A percentile compares a stretch with the other conserved stretches of the same genome.
Conservation (phyloP, 2,113 vertebrate species). For the Paracanthobrama guichenoti region DNA sequence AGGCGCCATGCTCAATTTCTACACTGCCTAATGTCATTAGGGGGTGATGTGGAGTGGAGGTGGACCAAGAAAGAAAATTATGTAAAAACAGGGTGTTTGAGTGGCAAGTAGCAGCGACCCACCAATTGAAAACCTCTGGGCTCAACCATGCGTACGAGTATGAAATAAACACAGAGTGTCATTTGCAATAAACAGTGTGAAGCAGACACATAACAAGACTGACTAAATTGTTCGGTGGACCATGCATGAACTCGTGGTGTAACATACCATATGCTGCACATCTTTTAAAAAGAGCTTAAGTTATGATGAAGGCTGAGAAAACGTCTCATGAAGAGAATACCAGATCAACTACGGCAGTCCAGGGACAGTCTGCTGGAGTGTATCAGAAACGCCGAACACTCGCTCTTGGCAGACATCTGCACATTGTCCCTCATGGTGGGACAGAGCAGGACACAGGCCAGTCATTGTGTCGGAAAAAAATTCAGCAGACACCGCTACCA, state of each 20-base stretch:
- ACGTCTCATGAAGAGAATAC: slow-evolving; percentile 10
- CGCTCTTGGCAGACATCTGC: slow-evolving; percentile 46
- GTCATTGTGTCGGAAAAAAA: slow-evolving; percentile 31
- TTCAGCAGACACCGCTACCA: slow-evolving; percentile 45
- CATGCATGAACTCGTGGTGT: slow-evolving; percentile 24
- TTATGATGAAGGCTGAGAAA: neutral
- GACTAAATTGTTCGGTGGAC: slow-evolving; percentile 6
- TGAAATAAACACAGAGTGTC: slow-evolving; percentile 21
- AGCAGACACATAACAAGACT: slow-evolving; percentile 13
- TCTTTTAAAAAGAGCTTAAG: slow-evolving; percentile 32
- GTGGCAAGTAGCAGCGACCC: slow-evolving; percentile 20
- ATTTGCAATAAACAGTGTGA: slow-evolving; percentile 25
- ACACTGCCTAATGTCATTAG: slow-evolving; percentile 42
- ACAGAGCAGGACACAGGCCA: slow-evolving; percentile 18
- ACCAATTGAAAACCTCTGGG: neutral
- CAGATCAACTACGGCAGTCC: slow-evolving; percentile 21
- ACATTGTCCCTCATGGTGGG: slow-evolving; percentile 33
- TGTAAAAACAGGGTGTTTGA: slow-evolving; percentile 61
- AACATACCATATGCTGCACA: slow-evolving; percentile 35
- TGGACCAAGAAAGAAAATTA: slow-evolving; percentile 52
- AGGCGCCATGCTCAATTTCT: slow-evolving; percentile 45
- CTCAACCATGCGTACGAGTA: neutral
- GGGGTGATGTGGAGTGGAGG: slow-evolving; percentile 34
- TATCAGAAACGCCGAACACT: slow-evolving; percentile 22
- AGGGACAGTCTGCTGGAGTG: slow-evolving; percentile 45